These are phyloP conservation scores for Neria commutata DNA, from an alignment of 2,888 invertebrate species.

Conservation along the genomic window DNA sequence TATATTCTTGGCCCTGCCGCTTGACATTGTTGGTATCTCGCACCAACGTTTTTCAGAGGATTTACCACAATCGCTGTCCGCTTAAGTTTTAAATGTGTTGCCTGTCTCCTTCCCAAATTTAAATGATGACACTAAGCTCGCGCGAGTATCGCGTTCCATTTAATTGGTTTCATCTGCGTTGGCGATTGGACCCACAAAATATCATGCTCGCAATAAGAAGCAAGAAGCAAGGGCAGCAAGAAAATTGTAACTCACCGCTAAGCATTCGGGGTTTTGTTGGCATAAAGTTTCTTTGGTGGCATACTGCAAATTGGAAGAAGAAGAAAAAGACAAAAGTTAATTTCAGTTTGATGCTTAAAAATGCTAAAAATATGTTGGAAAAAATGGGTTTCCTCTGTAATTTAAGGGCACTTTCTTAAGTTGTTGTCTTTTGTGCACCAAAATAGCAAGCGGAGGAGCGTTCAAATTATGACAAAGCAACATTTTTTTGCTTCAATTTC, in stretches of 20 bases:
- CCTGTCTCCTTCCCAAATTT: constrained; percentile 10
- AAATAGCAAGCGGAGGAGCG: too few species aligned
- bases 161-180: not conserved
- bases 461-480: too few species aligned
- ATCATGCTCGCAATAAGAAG: not conserved
- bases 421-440: not conserved
- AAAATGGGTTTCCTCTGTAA: not conserved
- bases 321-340: constrained; percentile 8
- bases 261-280: constrained; percentile 42
- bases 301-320: constrained; percentile 36
- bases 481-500: too few species aligned
- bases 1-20: not conserved
- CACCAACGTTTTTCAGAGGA: not conserved
- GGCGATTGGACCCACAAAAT: not conserved
- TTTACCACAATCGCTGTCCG: not conserved
- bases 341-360: constrained; percentile 3
- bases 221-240: too few species aligned
- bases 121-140: constrained; percentile 6
- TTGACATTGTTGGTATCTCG: not conserved
- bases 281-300: constrained; percentile 41
- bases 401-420: not conserved
- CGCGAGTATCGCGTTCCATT: not conserved
- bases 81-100: constrained; percentile 9
- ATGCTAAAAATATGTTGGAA: too few species aligned
- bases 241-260: constrained; percentile 47